Evolutionary conservation across 2,888 invertebrate genomes (phyloP).

Genomic region (Notodonta ziczac): DNA sequence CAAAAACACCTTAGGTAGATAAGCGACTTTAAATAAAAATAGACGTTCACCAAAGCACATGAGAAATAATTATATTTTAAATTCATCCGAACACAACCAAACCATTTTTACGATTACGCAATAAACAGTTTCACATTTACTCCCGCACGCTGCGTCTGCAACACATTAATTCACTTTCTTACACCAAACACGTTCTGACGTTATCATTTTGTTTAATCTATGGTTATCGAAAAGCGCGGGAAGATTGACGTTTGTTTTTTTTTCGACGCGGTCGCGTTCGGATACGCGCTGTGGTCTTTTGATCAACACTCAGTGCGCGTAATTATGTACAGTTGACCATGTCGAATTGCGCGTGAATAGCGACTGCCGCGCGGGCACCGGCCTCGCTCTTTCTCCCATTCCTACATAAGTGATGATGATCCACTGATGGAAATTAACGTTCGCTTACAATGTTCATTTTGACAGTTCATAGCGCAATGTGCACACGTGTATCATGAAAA

Average conservation of each 20-base stretch:
- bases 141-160: constrained; percentile 66
- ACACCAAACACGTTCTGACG: constrained; percentile 66
- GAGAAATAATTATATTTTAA: constrained; percentile 48
- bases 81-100: constrained; percentile 57
- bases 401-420: constrained; percentile 72
- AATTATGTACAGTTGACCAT: constrained; percentile 81
- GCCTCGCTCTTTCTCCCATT: constrained; percentile 82
- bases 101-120: constrained; percentile 68
- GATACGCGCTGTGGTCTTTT: constrained; percentile 50
- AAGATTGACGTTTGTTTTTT: constrained; percentile 53
- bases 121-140: constrained; percentile 76
- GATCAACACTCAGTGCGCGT: constrained; percentile 55
- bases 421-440: constrained; percentile 68
- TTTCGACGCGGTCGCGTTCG: constrained; percentile 51
- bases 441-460: constrained; percentile 57
- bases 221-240: constrained; percentile 53
- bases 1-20: background rate
- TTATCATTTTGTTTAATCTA: constrained; percentile 42
- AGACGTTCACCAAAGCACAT: constrained; percentile 24
- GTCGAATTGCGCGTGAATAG: constrained; percentile 79
- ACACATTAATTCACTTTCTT: constrained; percentile 79
- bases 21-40: background rate
- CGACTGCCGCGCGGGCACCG: constrained; percentile 75
- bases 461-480: constrained; percentile 55
- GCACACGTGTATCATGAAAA: constrained; percentile 2